Evolutionary conservation across 2,888 invertebrate genomes (phyloP).

Genomic region (Tricholauxania praeusta): DNA sequence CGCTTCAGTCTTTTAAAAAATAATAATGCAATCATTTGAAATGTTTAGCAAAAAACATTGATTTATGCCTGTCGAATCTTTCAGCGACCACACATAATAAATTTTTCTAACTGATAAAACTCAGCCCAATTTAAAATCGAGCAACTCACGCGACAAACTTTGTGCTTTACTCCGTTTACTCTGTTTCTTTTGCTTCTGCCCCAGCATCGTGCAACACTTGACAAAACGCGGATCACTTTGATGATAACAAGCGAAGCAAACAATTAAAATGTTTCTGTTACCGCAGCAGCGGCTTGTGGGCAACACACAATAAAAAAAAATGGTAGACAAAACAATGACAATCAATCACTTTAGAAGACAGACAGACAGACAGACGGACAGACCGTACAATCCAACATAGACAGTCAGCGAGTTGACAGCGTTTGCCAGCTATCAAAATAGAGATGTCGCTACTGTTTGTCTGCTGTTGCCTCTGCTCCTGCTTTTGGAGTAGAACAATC

Average conservation of each 20-base stretch:
- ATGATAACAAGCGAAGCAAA: slow-evolving; percentile 39
- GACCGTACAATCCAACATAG: background rate
- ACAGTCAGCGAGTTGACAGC: background rate
- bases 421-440: slow-evolving; percentile 2
- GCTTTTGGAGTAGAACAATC: background rate
- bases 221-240: slow-evolving; percentile 24
- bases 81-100: slow-evolving; percentile 66
- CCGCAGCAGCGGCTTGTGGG: background rate
- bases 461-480: background rate
- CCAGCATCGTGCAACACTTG: background rate
- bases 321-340: slow-evolving; percentile 17
- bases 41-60: slow-evolving; percentile 41
- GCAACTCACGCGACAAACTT: slow-evolving; percentile 16
- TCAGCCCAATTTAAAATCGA: slow-evolving; percentile 29
- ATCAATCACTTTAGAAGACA: slow-evolving; percentile 29
- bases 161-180: too few species aligned
- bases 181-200: background rate
- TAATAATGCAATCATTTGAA: too few species aligned
- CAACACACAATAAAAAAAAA: slow-evolving; percentile 5
- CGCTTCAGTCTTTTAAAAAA: too few species aligned
- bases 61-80: slow-evolving; percentile 63
- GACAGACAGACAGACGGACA: slow-evolving; percentile 1
- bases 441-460: slow-evolving; percentile 11
- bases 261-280: slow-evolving; percentile 25
- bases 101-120: slow-evolving; percentile 47